Conservation (phyloP, 2,888 invertebrate genomes). For the Auanema freiburgensis region DNA sequence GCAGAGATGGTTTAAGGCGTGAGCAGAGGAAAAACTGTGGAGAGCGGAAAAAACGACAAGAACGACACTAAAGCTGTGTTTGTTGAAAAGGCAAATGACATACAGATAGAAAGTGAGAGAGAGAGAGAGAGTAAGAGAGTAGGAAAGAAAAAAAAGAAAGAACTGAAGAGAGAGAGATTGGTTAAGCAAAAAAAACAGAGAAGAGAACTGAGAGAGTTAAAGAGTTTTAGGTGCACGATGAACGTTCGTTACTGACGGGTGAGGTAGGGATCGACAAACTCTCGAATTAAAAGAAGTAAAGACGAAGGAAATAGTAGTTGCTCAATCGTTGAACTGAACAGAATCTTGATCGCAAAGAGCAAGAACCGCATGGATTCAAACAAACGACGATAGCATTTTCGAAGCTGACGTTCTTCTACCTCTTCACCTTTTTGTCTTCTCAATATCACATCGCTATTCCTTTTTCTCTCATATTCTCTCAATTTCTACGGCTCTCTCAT, state of each 20-base stretch:
- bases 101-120: slow-evolving; percentile 10
- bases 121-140: slow-evolving; percentile 10
- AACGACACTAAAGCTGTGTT: background rate
- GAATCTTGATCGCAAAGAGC: background rate
- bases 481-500: too few species aligned
- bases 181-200: slow-evolving; percentile 17
- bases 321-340: background rate
- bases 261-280: slow-evolving; percentile 10
- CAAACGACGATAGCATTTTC: background rate
- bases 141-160: slow-evolving; percentile 17
- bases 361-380: slow-evolving; percentile 10
- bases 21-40: background rate
- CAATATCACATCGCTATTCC: too few species aligned
- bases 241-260: slow-evolving; percentile 11
- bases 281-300: slow-evolving; percentile 9
- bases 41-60: slow-evolving; percentile 4
- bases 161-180: slow-evolving; percentile 14
- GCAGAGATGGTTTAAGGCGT: slow-evolving; percentile 3
- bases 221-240: slow-evolving; percentile 9
- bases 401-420: too few species aligned
- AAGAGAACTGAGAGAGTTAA: slow-evolving; percentile 1
- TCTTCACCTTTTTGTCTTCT: too few species aligned
- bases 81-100: too few species aligned
- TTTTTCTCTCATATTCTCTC: too few species aligned
- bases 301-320: slow-evolving; percentile 5